phyloP scores from a whole-genome alignment of 1,140 invertebrate species.

The Pomacea maculata region DNA sequence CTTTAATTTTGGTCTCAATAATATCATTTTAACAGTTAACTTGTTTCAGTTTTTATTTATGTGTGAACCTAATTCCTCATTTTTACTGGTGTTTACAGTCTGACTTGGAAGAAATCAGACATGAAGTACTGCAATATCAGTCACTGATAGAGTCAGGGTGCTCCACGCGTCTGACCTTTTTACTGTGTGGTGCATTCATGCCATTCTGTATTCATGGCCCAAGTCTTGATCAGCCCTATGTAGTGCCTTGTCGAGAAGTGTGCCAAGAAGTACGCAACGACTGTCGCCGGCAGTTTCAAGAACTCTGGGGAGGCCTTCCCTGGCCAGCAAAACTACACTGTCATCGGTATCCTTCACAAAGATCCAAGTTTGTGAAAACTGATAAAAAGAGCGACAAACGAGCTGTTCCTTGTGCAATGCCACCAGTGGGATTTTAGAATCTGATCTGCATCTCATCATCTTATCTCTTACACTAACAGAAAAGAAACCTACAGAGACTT shows the following conservation, averaged over 20 bases:
- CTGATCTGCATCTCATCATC: not conserved
- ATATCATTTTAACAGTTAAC: not conserved
- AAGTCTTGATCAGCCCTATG: constrained; percentile 25
- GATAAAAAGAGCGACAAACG: constrained; percentile 3
- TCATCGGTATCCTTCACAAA: constrained; percentile 33
- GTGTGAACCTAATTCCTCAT: not conserved
- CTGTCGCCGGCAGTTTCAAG: constrained; percentile 25
- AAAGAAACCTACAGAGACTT: too few species aligned
- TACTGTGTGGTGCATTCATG: constrained; percentile 40
- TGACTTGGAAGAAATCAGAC: constrained; percentile 26
- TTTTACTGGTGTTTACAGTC: not conserved
- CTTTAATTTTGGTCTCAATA: not conserved
- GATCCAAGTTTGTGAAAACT: constrained; percentile 3
- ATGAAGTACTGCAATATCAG: constrained; percentile 34
- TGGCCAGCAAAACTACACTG: constrained; percentile 43
- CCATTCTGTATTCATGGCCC: constrained; percentile 33
- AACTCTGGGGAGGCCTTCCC: constrained; percentile 28
- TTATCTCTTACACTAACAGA: not conserved
- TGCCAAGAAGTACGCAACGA: constrained; percentile 33
- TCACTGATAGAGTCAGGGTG: constrained; percentile 28
- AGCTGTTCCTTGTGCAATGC: constrained; percentile 30
- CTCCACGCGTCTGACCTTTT: constrained; percentile 29
- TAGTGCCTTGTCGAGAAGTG: constrained; percentile 36
- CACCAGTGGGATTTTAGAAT: constrained; percentile 14
- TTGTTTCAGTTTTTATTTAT: not conserved